Base-by-base conservation (phyloP, 2,113 vertebrate genomes). In the Petromus typicus region DNA sequence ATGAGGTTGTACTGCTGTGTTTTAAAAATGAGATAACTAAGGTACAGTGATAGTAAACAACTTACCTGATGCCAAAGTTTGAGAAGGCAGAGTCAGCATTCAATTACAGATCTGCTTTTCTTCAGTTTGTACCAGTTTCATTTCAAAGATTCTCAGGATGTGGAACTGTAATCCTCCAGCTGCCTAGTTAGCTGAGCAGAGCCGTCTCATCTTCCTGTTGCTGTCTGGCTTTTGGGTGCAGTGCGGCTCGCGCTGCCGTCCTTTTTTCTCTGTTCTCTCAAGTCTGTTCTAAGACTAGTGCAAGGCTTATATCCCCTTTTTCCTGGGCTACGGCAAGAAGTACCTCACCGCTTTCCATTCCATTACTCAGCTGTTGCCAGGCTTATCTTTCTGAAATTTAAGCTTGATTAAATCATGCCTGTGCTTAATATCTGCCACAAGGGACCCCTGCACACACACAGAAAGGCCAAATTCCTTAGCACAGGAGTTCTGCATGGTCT, bases 361-460 rank as follows among this genome's bases (percentile, higher is more conserved):
- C 27, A 54, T 81, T 27, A 12, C n/a, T 90, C 32, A 69, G 45
- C 3, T 63, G 22, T 6, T 91, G 37, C 71, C 37, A 43, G 54
- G 30, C 13, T 67, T 59, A 88, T 73, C 54, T 51, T 93, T 83
- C 48, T 18, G 61, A 86, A 89, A 89, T 32, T 27, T 76, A 83
- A 75, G 78, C 43, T 69, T 86, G 40, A 83, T 86, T 5, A n/a
- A 59, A 56, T 78, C 61, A 86, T 12, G 79, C 32, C 57, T 89
- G 45, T 83, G 59, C 27, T 95, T 95, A 59, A 87, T 83, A 71
- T 96, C 73, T 96, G 40, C 80, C 75, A 83, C 34, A 23, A 83
- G 4, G 32, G 59, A 89, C 83, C 63, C 56, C 34, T 90, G 32
- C 25, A 81, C 90, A 12, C 5, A 23, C 37, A 81, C 40, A 85